Conservation (phyloP, 2,797 vertebrate species). For the Trachurus trachurus region DNA sequence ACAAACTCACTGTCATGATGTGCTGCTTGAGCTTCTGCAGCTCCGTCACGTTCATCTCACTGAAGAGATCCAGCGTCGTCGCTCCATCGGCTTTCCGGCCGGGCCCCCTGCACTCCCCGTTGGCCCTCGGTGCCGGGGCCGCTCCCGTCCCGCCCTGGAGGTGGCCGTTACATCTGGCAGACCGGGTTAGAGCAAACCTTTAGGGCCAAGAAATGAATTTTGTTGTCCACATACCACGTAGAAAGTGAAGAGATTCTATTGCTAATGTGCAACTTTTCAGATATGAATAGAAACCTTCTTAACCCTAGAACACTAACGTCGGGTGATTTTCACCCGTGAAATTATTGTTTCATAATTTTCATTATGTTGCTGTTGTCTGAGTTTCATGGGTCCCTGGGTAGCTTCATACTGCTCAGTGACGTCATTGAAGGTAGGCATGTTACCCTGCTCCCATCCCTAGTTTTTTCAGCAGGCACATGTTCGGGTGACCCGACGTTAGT, state of each 20-base stretch:
- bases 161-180: slow-evolving; percentile 80
- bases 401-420: too few species aligned
- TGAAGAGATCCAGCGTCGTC: slow-evolving; percentile 88
- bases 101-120: slow-evolving; percentile 85
- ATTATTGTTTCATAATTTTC: too few species aligned
- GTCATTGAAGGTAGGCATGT: too few species aligned
- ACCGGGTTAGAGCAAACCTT: not conserved
- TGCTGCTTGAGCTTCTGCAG: slow-evolving; percentile 97
- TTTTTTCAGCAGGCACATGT: too few species aligned
- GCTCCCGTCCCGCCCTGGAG: slow-evolving; percentile 70
- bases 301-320: too few species aligned
- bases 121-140: slow-evolving; percentile 84
- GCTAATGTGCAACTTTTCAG: too few species aligned
- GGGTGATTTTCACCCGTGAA: too few species aligned
- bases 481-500: too few species aligned
- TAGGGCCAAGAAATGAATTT: not conserved
- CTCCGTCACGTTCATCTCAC: slow-evolving; percentile 95
- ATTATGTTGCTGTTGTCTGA: too few species aligned
- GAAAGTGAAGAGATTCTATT: not conserved
- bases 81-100: slow-evolving; percentile 87
- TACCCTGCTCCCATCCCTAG: too few species aligned
- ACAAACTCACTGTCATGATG: slow-evolving; percentile 89
- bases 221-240: not conserved
- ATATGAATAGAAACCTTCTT: too few species aligned
- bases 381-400: too few species aligned